Evolutionary conservation across 2,113 vertebrate species (phyloP), one percentile per base, ranked within the genome.

Genomic region (Gymnogyps californianus): DNA sequence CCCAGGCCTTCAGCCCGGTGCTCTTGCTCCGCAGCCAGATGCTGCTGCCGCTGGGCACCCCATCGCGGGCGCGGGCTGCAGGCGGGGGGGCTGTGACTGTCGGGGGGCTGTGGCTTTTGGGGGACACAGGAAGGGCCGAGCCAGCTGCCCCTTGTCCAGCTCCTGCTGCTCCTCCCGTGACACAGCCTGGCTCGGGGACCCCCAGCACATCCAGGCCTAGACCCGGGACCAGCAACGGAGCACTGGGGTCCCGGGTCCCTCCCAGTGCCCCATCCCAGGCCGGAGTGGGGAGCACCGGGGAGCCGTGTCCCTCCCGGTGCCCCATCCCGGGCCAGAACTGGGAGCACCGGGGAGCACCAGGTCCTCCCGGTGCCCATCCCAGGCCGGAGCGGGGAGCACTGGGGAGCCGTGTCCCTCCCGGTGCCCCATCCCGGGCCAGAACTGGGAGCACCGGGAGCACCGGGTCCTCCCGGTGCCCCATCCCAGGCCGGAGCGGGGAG

Each of bases 381-480:
- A 3, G 31, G 22, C 8, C 13, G 61, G 31, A 40, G 36, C 4
- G 14, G 36, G 75, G 19, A 78, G 21, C 20, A 32, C 18, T 7
- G 36, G 15, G 57, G 11, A 42, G 24, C 14, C 3, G 4, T 9
- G 34, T 54, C 19, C 29, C 25, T 1, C 34, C 31, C 7, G 0
- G 11, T 26, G 15, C 49, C 34, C 59, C 28, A 6, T 32, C 28
- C 59, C 17, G 1, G 28, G 13, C 21, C 2, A 14, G 13, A 54
- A 6, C 8, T 4, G 49, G 22, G 21, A 20, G 21, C 28, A 13
- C 26, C 5, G 10, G 61, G 9, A 25, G 25, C 14, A 9, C 31
- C 7, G 2, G 4, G 4, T 46, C 44, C 32, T 26, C 29, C 36
- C 7, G 11, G 28, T 16, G 49, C n/a, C 49, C n/a, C n/a, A 2